Percentiles rank a stretch among this genome's conserved stretches.
These are phyloP conservation scores for Lasioglossum pauxillum DNA, from an alignment of 2,888 invertebrate species.

Conservation along the genomic window DNA sequence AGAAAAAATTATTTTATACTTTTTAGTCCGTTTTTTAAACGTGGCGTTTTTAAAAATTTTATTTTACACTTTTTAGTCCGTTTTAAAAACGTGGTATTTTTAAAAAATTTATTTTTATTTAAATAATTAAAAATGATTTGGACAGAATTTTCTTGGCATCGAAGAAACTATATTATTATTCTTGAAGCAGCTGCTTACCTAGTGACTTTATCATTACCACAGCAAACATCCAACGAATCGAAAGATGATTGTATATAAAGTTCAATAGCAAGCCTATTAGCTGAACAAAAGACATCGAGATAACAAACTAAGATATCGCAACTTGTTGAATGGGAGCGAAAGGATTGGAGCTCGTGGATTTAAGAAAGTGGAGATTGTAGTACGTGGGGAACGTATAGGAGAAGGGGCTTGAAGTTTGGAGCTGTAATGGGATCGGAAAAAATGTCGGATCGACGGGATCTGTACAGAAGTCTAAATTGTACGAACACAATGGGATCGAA, in stretches of 20 bases:
- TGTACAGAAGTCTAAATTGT: background rate
- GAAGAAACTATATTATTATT: too few relatives aligned
- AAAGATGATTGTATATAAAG: background rate
- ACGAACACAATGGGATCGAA: background rate
- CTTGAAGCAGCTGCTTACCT: too few relatives aligned
- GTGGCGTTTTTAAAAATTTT: too few relatives aligned
- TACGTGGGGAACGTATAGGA: background rate
- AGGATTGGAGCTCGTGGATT: background rate
- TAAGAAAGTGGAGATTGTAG: background rate
- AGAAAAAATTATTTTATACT: too few relatives aligned
- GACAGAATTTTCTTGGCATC: too few relatives aligned
- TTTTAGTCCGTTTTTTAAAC: too few relatives aligned
- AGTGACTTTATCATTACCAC: too few relatives aligned
- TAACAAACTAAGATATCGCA: background rate
- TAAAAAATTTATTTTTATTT: too few relatives aligned
- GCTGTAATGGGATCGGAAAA: background rate
- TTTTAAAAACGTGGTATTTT: too few relatives aligned
- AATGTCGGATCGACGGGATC: background rate
- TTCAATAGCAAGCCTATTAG: background rate
- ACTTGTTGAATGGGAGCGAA: background rate
- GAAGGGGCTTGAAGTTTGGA: background rate
- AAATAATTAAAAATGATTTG: background rate
- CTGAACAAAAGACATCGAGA: background rate
- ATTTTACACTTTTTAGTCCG: too few relatives aligned
- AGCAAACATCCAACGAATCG: background rate